Conservation (phyloP, 2,797 vertebrate species). For the Pangasius djambal region DNA sequence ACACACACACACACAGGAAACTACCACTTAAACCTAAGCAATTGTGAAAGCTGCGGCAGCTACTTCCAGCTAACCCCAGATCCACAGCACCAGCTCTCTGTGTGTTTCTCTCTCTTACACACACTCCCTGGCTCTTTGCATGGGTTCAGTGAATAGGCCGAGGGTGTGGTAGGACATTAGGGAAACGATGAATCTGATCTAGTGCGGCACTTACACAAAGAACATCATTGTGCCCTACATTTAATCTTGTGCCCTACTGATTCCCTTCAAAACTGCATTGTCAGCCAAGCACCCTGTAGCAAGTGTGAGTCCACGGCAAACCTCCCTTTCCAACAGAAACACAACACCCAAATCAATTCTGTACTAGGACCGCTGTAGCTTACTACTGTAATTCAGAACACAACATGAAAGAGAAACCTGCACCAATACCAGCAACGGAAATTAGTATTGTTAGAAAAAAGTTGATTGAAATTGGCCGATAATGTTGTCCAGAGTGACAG, state of each 20-base stretch:
- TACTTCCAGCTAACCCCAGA: neutral
- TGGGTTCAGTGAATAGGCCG: conserved; percentile 48
- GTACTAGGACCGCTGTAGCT: neutral
- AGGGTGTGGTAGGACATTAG: conserved; percentile 58
- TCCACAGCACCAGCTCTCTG: neutral
- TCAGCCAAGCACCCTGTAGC: conserved; percentile 48
- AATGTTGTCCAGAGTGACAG: neutral
- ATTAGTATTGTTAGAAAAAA: neutral
- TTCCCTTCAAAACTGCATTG: conserved; percentile 50
- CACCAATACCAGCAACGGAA: neutral
- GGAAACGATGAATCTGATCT: conserved; percentile 74
- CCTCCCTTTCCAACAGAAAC: conserved; percentile 6
- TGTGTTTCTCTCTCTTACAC: neutral
- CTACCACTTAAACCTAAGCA: neutral
- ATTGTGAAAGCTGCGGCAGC: neutral
- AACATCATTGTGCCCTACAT: conserved; percentile 72
- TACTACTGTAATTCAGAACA: neutral
- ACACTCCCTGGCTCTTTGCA: conserved; percentile 32
- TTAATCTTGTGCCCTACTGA: conserved; percentile 69
- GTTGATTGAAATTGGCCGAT: neutral
- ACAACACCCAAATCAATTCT: conserved; percentile 16
- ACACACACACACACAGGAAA: conserved; percentile 4
- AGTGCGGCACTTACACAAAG: conserved; percentile 69
- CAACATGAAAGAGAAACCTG: neutral
- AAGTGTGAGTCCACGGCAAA: conserved; percentile 26